A percentile compares a stretch with the other conserved stretches of the same genome.
These are phyloP conservation scores for Myanophis thanlyinensis DNA, from an alignment of 2,113 vertebrate species.

Conservation along the genomic window DNA sequence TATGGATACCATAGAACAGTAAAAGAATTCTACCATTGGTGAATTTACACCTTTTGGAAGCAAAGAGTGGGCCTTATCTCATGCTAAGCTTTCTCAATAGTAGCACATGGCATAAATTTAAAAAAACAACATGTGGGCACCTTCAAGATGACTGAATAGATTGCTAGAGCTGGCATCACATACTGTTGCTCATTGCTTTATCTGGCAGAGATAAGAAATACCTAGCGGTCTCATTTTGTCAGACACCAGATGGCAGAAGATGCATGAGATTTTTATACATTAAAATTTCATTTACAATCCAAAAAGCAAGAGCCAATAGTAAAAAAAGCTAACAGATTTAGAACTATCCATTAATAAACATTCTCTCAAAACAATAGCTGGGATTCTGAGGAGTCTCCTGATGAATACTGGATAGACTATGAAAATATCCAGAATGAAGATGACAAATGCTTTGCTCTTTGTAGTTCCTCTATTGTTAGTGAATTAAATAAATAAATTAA, in stretches of 20 bases:
- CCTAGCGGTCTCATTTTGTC: neutral
- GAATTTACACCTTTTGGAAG: neutral
- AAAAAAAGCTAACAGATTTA: neutral
- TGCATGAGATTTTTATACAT: neutral
- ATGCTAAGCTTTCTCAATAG: neutral
- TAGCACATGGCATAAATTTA: neutral
- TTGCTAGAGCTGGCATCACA: neutral
- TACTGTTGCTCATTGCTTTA: neutral
- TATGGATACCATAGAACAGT: conserved; percentile 14
- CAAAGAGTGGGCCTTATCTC: neutral
- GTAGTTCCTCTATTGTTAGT: neutral
- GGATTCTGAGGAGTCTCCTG: neutral
- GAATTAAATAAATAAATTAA: too few species aligned
- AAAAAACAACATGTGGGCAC: neutral
- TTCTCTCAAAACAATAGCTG: neutral
- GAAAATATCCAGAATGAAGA: neutral
- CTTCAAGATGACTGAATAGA: neutral
- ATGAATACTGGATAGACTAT: neutral
- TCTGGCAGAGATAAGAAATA: neutral
- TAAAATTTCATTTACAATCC: neutral
- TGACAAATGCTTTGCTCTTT: neutral
- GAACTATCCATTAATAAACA: neutral
- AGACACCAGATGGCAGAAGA: neutral
- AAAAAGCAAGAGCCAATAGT: neutral
- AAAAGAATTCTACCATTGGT: neutral